phyloP scores from a whole-genome alignment of 1,140 invertebrate genomes.

The Drosophila bocqueti region DNA sequence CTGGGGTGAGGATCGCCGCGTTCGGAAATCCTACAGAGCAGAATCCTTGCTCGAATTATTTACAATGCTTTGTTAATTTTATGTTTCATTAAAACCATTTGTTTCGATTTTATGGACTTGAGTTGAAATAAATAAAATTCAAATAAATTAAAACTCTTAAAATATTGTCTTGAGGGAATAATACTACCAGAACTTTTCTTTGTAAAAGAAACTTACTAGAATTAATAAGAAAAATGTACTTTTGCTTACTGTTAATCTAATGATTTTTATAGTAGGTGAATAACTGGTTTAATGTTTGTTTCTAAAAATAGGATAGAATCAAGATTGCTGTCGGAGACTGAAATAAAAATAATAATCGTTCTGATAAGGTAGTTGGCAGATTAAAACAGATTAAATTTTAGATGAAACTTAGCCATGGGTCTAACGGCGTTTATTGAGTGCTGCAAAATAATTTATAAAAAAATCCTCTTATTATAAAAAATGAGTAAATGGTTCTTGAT shows the following conservation, averaged over 20 bases:
- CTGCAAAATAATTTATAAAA: background rate
- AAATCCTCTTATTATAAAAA: background rate
- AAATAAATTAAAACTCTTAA: background rate
- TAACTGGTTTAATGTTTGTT: background rate
- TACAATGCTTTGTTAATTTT: constrained; percentile 65
- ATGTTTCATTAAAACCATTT: constrained; percentile 81
- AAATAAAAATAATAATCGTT: background rate
- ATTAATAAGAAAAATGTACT: background rate
- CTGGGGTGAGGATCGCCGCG: constrained; percentile 40
- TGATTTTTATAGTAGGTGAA: too few species aligned
- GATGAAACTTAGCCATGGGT: background rate
- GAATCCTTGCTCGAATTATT: constrained; percentile 67
- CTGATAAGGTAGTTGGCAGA: background rate
- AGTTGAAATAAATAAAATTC: too few species aligned
- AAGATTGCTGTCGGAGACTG: background rate
- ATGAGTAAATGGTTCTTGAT: background rate
- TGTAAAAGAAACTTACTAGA: background rate
- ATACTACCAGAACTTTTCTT: background rate
- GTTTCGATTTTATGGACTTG: constrained; percentile 59
- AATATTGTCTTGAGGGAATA: background rate
- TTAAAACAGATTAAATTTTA: background rate
- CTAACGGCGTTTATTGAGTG: background rate
- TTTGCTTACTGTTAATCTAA: background rate
- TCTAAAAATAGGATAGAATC: background rate
- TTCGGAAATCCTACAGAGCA: constrained; percentile 11